These are phyloP conservation scores for Miniopterus natalensis DNA, from an alignment of 2,113 vertebrate species.

Conservation along the genomic window DNA sequence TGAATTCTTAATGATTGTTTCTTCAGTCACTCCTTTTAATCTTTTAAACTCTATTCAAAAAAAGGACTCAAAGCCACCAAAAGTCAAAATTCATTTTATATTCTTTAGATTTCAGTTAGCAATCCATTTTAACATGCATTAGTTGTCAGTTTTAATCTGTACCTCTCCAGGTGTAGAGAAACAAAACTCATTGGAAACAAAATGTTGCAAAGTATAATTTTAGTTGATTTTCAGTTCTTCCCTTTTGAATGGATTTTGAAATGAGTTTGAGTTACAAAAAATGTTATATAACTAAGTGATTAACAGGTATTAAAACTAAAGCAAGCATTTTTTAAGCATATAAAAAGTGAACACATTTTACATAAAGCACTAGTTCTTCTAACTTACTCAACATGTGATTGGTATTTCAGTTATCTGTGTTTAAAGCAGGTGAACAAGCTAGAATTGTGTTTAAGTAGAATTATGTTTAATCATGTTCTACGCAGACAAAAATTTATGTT, in stretches of 20 bases:
- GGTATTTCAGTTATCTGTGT: background rate
- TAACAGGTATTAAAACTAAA: constrained; percentile 7
- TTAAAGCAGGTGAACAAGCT: background rate
- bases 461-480: background rate
- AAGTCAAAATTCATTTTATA: constrained; percentile 44
- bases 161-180: background rate
- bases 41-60: background rate
- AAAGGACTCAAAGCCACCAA: background rate
- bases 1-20: background rate
- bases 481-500: background rate
- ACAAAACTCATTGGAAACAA: background rate
- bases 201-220: background rate
- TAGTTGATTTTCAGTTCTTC: constrained; percentile 43
- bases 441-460: background rate
- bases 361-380: background rate
- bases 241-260: constrained; percentile 12
- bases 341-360: background rate
- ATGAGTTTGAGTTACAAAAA: background rate
- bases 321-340: background rate
- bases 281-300: background rate
- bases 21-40: background rate
- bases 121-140: background rate
- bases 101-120: background rate
- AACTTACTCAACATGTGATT: background rate
- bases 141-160: constrained; percentile 43